phyloP scores from a whole-genome alignment of 2,113 vertebrate species.

The Myiozetetes cayanensis region DNA sequence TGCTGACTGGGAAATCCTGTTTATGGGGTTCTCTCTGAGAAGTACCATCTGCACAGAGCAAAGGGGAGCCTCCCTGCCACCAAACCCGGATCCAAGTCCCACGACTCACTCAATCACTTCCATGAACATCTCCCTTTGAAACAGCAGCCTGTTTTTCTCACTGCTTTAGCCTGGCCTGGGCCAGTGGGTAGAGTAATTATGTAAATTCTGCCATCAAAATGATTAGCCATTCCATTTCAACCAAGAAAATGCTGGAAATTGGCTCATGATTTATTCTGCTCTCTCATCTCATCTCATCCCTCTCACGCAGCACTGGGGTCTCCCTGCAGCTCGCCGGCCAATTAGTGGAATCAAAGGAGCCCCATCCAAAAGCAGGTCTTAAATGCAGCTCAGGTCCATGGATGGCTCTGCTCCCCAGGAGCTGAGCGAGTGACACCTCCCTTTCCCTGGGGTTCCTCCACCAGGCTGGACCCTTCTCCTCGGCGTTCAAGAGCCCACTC shows the following conservation, averaged over 20 bases:
- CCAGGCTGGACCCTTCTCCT: neutral
- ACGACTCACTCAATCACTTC: neutral
- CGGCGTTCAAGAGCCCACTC: neutral
- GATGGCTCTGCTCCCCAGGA: fast-evolving
- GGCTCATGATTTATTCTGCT: conserved; percentile 54
- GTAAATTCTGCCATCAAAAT: conserved; percentile 52
- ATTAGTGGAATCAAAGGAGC: neutral
- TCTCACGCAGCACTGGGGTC: neutral
- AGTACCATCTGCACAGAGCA: neutral
- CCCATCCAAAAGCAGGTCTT: neutral
- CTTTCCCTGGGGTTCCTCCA: neutral
- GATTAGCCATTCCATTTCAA: conserved; percentile 42
- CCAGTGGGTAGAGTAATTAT: conserved; percentile 7
- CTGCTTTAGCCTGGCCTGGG: neutral
- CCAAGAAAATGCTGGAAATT: conserved; percentile 48
- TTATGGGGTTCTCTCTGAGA: neutral
- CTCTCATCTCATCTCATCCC: conserved; percentile 10
- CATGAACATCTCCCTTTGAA: neutral
- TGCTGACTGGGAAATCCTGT: neutral
- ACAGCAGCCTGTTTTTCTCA: neutral
- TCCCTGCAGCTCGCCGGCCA: conserved; percentile 18
- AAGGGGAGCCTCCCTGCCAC: neutral
- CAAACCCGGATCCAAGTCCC: neutral
- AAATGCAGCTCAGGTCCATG: neutral
- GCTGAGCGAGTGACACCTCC: neutral